Percentiles rank a stretch among this genome's conserved stretches.
Evolutionary conservation across 2,888 invertebrate genomes (phyloP).

Genomic region (Rapana venosa): DNA sequence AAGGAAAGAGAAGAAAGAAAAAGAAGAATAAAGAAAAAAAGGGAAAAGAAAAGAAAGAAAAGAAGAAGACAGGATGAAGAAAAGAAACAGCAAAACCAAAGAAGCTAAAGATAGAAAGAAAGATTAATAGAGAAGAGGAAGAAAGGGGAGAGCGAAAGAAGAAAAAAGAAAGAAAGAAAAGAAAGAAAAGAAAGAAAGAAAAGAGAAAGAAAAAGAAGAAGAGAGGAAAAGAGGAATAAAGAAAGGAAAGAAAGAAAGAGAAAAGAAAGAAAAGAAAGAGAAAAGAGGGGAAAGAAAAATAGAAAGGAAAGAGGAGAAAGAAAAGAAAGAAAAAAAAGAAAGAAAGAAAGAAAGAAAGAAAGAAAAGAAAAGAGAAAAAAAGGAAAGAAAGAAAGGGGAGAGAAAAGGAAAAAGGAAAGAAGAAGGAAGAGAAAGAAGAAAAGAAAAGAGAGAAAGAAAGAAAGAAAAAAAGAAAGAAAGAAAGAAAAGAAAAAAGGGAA

Average conservation of each 20-base stretch:
- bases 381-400: neutral
- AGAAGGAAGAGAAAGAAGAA: neutral
- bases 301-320: neutral
- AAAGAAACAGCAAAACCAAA: neutral
- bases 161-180: neutral
- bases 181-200: neutral
- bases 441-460: too few species aligned
- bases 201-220: neutral
- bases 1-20: neutral
- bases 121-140: too few species aligned
- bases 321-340: neutral
- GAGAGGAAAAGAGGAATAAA: too few species aligned
- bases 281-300: neutral
- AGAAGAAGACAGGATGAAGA: neutral
- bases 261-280: neutral
- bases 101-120: too few species aligned
- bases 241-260: too few species aligned
- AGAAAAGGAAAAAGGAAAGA: neutral
- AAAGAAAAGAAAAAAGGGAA: too few species aligned
- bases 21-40: neutral
- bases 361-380: neutral
- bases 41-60: neutral
- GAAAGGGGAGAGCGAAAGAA: too few species aligned
- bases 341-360: neutral
- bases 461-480: too few species aligned